Evolutionary conservation across 2,888 invertebrate species (phyloP).

Genomic region (Amphipoea lucens): DNA sequence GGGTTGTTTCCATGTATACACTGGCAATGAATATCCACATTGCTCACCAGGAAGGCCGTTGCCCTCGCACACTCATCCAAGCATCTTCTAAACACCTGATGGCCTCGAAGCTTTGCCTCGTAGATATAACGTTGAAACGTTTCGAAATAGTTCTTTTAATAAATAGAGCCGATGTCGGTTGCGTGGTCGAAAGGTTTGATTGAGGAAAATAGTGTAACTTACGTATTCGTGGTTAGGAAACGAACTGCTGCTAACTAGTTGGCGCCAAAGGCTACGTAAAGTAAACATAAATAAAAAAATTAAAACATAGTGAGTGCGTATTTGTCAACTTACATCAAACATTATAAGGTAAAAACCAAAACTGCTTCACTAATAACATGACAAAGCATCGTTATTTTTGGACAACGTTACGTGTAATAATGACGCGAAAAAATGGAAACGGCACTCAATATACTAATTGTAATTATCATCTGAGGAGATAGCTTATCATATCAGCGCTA

Average conservation of each 20-base stretch:
- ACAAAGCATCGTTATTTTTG: slow-evolving; percentile 7
- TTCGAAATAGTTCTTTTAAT: slow-evolving; percentile 22
- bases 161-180: slow-evolving; percentile 19
- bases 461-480: slow-evolving; percentile 20
- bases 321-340: background rate
- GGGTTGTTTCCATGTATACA: background rate
- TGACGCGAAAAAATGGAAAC: slow-evolving; percentile 4
- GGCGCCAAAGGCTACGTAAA: background rate
- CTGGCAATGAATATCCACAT: slow-evolving; percentile 3
- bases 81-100: background rate
- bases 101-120: background rate
- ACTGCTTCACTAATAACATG: background rate
- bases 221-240: slow-evolving; percentile 3
- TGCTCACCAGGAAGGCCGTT: background rate
- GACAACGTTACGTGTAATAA: slow-evolving; percentile 12
- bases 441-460: slow-evolving; percentile 10
- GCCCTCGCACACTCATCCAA: background rate
- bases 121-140: slow-evolving; percentile 1
- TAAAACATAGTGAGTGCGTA: background rate
- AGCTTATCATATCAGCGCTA: slow-evolving; percentile 26
- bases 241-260: background rate
- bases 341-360: slow-evolving; percentile 24
- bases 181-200: slow-evolving; percentile 16
- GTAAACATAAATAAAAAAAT: background rate
- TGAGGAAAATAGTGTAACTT: slow-evolving; percentile 36